Percentiles rank a stretch among this genome's conserved stretches.
Evolutionary conservation across 2,888 invertebrate species (phyloP).

Genomic region (Drosophila tripunctata): DNA sequence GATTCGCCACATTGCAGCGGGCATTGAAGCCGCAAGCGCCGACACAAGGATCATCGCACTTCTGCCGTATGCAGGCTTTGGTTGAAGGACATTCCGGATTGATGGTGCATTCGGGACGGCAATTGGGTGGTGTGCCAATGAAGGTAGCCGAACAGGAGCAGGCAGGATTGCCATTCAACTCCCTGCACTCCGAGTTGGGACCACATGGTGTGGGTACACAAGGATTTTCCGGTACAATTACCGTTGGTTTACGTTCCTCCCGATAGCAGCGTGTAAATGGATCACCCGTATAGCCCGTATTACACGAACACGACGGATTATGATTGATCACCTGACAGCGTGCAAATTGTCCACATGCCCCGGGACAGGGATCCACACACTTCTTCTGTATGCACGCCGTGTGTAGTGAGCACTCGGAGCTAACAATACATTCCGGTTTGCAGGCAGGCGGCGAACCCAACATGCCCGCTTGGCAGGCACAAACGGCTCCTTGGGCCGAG

Average conservation of each 20-base stretch:
- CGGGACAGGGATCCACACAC: constrained; percentile 90
- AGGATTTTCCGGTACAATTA: constrained; percentile 84
- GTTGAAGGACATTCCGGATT: constrained; percentile 86
- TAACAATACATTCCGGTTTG: constrained; percentile 91
- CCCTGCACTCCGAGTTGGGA: constrained; percentile 87
- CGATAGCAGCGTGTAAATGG: constrained; percentile 89
- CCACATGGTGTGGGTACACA: constrained; percentile 88
- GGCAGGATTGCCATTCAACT: constrained; percentile 85
- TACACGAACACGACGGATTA: constrained; percentile 90
- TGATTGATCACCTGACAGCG: constrained; percentile 91
- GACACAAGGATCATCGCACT: constrained; percentile 87
- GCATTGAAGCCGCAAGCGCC: constrained; percentile 89
- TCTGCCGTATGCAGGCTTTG: constrained; percentile 85
- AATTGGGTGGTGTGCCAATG: constrained; percentile 87
- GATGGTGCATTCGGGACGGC: constrained; percentile 87
- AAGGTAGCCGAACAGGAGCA: constrained; percentile 87
- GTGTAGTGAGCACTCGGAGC: constrained; percentile 89
- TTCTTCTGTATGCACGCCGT: constrained; percentile 90
- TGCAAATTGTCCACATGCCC: constrained; percentile 90
- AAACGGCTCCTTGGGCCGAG: constrained; percentile 88
- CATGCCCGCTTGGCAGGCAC: constrained; percentile 90
- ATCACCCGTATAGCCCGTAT: constrained; percentile 88
- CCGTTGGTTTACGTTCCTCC: constrained; percentile 83
- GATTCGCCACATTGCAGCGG: constrained; percentile 86
- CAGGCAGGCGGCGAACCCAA: constrained; percentile 90